Base-by-base conservation (phyloP, 2,113 vertebrate species). In the Alces alces region DNA sequence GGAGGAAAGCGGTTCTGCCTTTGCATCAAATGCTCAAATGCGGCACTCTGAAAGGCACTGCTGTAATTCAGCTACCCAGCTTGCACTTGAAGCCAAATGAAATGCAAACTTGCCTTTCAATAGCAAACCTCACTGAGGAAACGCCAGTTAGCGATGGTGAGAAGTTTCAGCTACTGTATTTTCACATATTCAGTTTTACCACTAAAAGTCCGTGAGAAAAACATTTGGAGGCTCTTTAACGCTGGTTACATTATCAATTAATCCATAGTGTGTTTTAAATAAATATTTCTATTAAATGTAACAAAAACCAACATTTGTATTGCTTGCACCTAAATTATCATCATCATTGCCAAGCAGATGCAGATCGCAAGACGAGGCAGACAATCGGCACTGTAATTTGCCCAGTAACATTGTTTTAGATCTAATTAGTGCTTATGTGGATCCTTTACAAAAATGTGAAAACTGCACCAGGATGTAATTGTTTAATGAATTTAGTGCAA, bases 401-500 rank as follows among this genome's bases (percentile, higher is more conserved):
- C 98, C 98, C 98, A 99, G 99, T 98, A 98, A 99, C 99, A 99
- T 99, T 99, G 99, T 99, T 99, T 99, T 98, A 98, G 98, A 99
- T 99, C 99, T 99, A 99, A 99, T 99, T 99, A 99, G 98, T 98
- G 98, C 98, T 99, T 99, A 98, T 98, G 99, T 98, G 98, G 98
- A 98, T 99, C 98, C 96, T 98, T 99, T 98, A 99, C 98, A 99
- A 98, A 99, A 99, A 99, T 99, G 98, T 99, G 98, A 99, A 99
- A 98, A 99, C 98, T 96, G 96, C 98, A 99, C 98, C 98, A 99
- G 99, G 98, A 99, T 99, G 98, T 99, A 99, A 99, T 99, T 99
- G 99, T 99, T 98, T 99, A 99, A 99, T 99, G 99, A 99, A 99
- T 99, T 99, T 99, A 99, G 98, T 99, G 99, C 98, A 99, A 98